A percentile compares a stretch with the other conserved stretches of the same genome.
phyloP scores from a whole-genome alignment of 2,888 invertebrate species.

The Shargacucullia verbasci region DNA sequence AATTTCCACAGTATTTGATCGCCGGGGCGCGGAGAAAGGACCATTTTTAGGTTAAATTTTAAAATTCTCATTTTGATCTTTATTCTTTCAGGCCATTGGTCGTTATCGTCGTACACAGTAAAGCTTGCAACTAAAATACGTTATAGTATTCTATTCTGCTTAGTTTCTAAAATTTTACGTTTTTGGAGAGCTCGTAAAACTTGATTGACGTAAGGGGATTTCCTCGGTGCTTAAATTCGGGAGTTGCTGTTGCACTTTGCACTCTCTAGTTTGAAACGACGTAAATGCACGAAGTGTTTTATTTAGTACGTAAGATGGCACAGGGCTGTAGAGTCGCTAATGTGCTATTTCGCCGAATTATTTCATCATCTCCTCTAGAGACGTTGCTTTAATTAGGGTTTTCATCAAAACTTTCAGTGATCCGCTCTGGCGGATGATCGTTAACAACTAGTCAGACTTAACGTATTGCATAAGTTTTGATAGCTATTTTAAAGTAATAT shows the following conservation, averaged over 20 bases:
- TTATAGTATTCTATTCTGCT: conserved; percentile 2
- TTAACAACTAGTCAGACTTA: too few species aligned
- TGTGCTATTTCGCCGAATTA: conserved; percentile 17
- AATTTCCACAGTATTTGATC: conserved; percentile 63
- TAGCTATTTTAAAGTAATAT: too few species aligned
- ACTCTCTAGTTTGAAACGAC: conserved; percentile 4
- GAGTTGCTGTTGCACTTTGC: conserved; percentile 27
- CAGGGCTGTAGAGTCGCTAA: conserved; percentile 2
- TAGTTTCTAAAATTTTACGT: conserved; percentile 5
- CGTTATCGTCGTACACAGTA: conserved; percentile 26
- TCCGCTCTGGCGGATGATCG: neutral
- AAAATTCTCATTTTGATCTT: conserved; percentile 66
- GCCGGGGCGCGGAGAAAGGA: conserved; percentile 57
- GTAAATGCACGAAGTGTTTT: conserved; percentile 20
- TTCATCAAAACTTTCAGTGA: conserved; percentile 6
- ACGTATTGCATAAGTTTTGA: too few species aligned
- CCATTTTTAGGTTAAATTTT: conserved; percentile 57
- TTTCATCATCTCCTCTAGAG: conserved; percentile 17
- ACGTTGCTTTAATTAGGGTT: conserved; percentile 28
- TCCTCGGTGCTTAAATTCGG: conserved; percentile 8
- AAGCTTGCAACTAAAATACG: conserved; percentile 13
- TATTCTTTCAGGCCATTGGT: conserved; percentile 43
- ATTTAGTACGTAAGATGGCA: conserved; percentile 6
- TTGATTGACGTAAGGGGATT: conserved; percentile 19
- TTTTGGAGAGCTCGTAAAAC: conserved; percentile 13